A percentile compares a stretch with the other conserved stretches of the same genome.
phyloP scores from a whole-genome alignment of 2,113 vertebrate species.

The Dipodomys spectabilis region DNA sequence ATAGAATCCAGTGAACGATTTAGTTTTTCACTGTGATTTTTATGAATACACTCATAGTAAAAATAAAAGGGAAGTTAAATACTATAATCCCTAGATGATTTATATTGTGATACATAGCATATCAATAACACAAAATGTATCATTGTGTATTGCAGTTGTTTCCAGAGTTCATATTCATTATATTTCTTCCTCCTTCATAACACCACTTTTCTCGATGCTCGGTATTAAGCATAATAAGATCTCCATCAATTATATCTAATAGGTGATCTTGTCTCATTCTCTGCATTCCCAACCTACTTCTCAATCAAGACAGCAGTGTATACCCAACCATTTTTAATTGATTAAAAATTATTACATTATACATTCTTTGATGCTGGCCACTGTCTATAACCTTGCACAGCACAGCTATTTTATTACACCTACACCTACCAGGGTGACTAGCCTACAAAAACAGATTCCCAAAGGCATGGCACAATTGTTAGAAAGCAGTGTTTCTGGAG shows the following conservation, averaged over 20 bases:
- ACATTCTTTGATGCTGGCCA: conserved; percentile 36
- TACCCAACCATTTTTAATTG: conserved; percentile 18
- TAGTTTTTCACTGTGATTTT: conserved; percentile 22
- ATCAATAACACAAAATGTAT: background rate
- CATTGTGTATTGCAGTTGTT: background rate
- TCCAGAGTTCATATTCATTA: conserved; percentile 30
- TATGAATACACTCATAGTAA: conserved; percentile 18
- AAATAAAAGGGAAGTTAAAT: conserved; percentile 16
- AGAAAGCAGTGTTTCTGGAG: conserved; percentile 66
- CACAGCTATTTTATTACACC: conserved; percentile 37
- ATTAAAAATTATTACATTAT: background rate
- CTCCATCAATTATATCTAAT: background rate
- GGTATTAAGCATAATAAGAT: conserved; percentile 14
- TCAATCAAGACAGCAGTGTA: conserved; percentile 17
- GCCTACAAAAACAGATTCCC: conserved; percentile 48
- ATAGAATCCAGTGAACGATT: background rate
- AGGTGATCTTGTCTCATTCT: conserved; percentile 1
- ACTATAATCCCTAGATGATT: conserved; percentile 11
- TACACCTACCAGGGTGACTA: background rate
- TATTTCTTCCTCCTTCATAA: conserved; percentile 14
- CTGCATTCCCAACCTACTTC: background rate
- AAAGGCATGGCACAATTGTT: conserved; percentile 27
- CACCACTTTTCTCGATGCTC: background rate
- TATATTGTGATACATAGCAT: background rate
- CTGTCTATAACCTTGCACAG: background rate